A percentile compares a stretch with the other conserved stretches of the same genome.
These are phyloP conservation scores for Acrossocheilus wenchowensis DNA, from an alignment of 2,797 vertebrate genomes.

Conservation along the genomic window DNA sequence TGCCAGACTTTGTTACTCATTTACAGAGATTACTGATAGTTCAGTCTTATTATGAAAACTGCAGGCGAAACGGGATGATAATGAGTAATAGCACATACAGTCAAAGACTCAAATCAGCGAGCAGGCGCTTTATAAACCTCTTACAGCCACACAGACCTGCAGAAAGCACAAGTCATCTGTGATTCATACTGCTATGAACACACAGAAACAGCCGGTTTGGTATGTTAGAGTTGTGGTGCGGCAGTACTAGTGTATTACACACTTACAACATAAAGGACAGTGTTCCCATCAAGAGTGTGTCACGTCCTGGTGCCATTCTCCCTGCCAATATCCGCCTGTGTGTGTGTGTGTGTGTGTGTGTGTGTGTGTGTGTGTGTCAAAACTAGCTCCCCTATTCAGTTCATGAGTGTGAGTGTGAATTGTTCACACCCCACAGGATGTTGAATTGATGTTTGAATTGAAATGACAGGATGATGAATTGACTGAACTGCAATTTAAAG, in stretches of 20 bases:
- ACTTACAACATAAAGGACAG: neutral
- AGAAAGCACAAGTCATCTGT: neutral
- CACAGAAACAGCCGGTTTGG: neutral
- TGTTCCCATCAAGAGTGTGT: neutral
- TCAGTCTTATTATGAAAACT: neutral
- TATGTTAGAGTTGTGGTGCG: neutral
- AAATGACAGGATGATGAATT: neutral
- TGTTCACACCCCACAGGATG: neutral
- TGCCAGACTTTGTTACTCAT: slow-evolving; percentile 5
- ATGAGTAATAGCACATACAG: neutral
- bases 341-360: neutral
- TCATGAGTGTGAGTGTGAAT: neutral
- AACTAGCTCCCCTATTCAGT: neutral
- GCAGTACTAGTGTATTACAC: neutral
- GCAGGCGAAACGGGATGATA: neutral
- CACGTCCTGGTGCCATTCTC: neutral
- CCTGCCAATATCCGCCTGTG: neutral
- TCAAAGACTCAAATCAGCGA: neutral
- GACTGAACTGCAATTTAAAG: neutral
- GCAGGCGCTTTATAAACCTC: neutral
- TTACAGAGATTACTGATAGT: slow-evolving; percentile 3
- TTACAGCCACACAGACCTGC: neutral
- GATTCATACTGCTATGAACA: neutral
- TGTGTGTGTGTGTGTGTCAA: neutral
- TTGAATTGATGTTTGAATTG: slow-evolving; percentile 1